Base-by-base conservation (phyloP, 2,888 invertebrate species). In the Cyclophora albipunctata region DNA sequence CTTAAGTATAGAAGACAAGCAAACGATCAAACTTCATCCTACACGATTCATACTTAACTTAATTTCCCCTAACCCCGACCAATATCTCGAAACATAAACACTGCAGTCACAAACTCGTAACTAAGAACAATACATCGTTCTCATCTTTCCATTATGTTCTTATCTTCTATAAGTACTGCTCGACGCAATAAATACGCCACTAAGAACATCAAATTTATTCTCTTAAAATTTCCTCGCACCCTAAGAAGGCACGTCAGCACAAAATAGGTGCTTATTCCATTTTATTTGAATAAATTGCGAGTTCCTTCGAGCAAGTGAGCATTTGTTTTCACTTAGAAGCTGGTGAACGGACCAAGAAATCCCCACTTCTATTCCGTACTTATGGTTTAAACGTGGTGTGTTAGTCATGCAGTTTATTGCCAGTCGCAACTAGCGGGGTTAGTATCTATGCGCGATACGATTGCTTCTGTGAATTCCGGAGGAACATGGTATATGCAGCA, bases 321-420 rank as follows among this genome's bases (percentile, higher is more conserved):
- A 75, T 78, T 78, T 75, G 75, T 78, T 78, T 76, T 76, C 74
- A 75, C 76, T 76, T 76, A 74, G 73, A 71, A 69, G 66, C 66
- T 69, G 66, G 68, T 69, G 66, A 64, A 60, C 66, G 64, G 61
- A 52, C 59, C 46, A 5, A 37, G 37, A 59, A 57, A 61, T 66
- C 63, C 52, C 60, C 64, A 69, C 64, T 71, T 67, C 7, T 5
- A 60, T 54, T 53, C 50, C 54, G 49, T 34, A 53, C 64, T 58
- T 46, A 46, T 45, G 34, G 57, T 63, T 50, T 40, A 3, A 55
- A 69, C 59, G 62, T 20, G 20, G 49, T 41, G 40, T 20, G 20
- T 20, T 20, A 20, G 20, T 20, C 20, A 20, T 20, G 20, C 20
- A 20, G 20, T 20, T 20, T 20, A 20, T 20, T 20, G 20, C 20